Evolutionary conservation across 2,113 vertebrate genomes (phyloP).

Genomic region (Paraplagusia blochii): DNA sequence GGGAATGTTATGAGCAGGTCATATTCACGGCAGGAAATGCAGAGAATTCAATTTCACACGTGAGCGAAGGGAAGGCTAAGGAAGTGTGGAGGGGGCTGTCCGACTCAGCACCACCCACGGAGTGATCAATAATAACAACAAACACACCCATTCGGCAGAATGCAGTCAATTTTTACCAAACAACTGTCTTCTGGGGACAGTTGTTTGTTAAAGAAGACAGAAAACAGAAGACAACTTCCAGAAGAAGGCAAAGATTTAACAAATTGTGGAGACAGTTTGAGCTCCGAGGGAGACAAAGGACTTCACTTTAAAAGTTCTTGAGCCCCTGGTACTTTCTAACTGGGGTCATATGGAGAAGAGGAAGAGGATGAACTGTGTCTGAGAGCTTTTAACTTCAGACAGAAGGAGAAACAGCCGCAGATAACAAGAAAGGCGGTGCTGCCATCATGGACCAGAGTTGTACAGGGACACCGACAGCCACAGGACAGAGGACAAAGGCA

Average conservation of each 20-base stretch:
- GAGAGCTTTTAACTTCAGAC: constrained; percentile 24
- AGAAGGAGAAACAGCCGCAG: not conserved
- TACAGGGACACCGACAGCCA: constrained; percentile 45
- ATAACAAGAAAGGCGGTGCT: not conserved
- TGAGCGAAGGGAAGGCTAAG: not conserved
- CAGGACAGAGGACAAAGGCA: constrained; percentile 62
- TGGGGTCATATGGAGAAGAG: too few relatives aligned
- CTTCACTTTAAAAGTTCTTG: too few relatives aligned
- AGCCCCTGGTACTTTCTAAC: constrained; percentile 32
- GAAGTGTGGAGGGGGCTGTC: constrained; percentile 8
- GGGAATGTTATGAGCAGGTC: constrained; percentile 50
- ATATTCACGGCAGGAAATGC: constrained; percentile 34
- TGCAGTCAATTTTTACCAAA: too few relatives aligned
- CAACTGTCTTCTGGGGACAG: too few relatives aligned
- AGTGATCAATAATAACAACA: too few relatives aligned
- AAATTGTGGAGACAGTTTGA: too few relatives aligned
- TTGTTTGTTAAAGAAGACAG: too few relatives aligned
- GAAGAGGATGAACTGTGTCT: not conserved
- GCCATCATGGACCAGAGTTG: constrained; percentile 25
- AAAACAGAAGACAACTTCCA: too few relatives aligned
- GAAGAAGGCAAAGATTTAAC: too few relatives aligned
- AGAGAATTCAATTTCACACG: constrained; percentile 25
- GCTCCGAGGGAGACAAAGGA: too few relatives aligned
- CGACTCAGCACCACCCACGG: too few relatives aligned
- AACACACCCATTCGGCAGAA: too few relatives aligned